Base-by-base conservation (phyloP, 2,888 invertebrate species). In the Bombylius major region DNA sequence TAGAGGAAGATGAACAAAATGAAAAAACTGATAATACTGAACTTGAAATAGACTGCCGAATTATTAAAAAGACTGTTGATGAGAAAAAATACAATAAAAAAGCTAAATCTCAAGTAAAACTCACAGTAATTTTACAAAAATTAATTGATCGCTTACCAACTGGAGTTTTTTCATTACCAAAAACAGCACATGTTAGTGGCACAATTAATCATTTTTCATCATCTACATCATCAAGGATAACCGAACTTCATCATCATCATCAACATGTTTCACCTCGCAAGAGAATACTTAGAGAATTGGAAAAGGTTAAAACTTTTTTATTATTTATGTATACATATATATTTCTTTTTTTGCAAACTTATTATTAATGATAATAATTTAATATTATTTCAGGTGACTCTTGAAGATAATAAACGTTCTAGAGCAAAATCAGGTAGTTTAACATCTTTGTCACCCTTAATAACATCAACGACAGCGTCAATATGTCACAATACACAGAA, bases 261-360 rank as follows among this genome's bases (percentile, higher is more conserved):
- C 73, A 74, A 58, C 72, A 74, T 65, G 87, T 89, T 36, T 89
- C 89, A 58, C 90, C 90, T 52, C 79, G 90, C 47, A 90, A 90
- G 70, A 80, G 90, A 63, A 86, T 89, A 72, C 76, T 90, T 59
- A 80, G 89, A 55, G 89, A 90, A 71, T 79, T 90, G 68, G 90
- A 90, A 69, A 80, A 84, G 66, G 87, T 87, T 8, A 23, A 23
- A n/a, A n/a, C n/a, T n/a, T n/a, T n/a, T n/a, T 84, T 82, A 23
- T 23, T 23, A 23, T 23, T 2, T 23, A 23, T 23, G 3, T 23
- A 23, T 23, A 23, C 3, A 23, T 23, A 23, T 23, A 23, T 23
- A 23, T 23, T 23, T 23, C 3, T 23, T 23, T 23, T 23, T 23
- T n/a, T n/a, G n/a, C 23, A 23, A 2, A 23, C 23, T 3, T 23